phyloP scores from a whole-genome alignment of 2,888 invertebrate genomes.

The Atethmia centrago region DNA sequence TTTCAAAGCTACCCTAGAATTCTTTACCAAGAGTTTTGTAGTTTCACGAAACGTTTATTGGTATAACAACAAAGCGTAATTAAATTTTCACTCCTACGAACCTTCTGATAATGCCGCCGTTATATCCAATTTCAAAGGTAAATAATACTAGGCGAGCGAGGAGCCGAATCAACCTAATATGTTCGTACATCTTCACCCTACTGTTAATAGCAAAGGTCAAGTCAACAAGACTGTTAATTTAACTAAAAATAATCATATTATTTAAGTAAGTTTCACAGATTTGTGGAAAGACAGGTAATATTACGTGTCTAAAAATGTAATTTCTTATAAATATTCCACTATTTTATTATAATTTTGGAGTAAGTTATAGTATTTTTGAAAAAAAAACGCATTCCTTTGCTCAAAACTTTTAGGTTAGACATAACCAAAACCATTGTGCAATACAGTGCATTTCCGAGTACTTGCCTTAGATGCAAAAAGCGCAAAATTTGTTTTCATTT shows the following conservation, averaged over 20 bases:
- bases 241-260: conserved; percentile 38
- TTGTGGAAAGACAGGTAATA: not conserved
- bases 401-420: not conserved
- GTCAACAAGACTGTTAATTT: conserved; percentile 67
- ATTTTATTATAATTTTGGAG: not conserved
- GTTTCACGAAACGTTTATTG: conserved; percentile 15
- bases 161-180: conserved; percentile 57
- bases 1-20: not conserved
- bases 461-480: not conserved
- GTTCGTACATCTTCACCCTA: conserved; percentile 63
- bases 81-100: conserved; percentile 72
- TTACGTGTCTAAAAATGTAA: too few relatives aligned
- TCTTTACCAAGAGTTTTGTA: conserved; percentile 18
- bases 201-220: conserved; percentile 64
- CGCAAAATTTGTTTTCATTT: not conserved
- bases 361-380: not conserved
- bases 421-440: not conserved
- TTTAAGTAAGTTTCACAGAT: not conserved
- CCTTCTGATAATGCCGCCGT: conserved; percentile 70
- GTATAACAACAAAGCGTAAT: conserved; percentile 66
- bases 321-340: not conserved
- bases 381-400: not conserved
- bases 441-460: not conserved
- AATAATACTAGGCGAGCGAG: conserved; percentile 68
- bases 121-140: conserved; percentile 80